Evolutionary conservation across 2,113 vertebrate species (phyloP).

Genomic region (Ochotona curzoniae): DNA sequence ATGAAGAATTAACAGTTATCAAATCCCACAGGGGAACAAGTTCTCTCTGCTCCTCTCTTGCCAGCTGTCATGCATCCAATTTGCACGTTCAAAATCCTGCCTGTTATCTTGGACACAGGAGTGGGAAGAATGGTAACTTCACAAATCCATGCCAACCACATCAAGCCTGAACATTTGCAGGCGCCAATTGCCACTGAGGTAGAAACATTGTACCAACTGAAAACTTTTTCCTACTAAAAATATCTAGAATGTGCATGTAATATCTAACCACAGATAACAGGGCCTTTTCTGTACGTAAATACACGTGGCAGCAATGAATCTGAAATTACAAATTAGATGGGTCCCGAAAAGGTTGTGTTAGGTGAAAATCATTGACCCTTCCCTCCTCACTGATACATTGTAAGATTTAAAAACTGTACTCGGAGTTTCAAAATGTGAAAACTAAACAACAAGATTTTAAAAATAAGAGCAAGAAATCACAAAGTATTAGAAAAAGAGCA

Average conservation of each 20-base stretch:
- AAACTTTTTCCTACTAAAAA: background rate
- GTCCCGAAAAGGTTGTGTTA: background rate
- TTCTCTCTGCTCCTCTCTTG: constrained; percentile 60
- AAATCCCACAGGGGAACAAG: constrained; percentile 81
- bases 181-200: background rate
- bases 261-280: background rate
- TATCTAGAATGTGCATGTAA: background rate
- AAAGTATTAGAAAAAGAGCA: background rate
- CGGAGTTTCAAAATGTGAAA: constrained; percentile 6
- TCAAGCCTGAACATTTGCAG: background rate
- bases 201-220: background rate
- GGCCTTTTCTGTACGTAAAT: background rate
- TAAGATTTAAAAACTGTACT: background rate
- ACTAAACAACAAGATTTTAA: background rate
- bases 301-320: background rate
- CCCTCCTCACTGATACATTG: background rate
- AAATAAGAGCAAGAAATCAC: background rate
- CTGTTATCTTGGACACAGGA: constrained; percentile 31
- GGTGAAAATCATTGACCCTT: constrained; percentile 29
- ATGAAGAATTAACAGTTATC: constrained; percentile 86
- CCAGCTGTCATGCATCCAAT: constrained; percentile 76
- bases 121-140: background rate
- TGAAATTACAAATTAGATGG: constrained; percentile 14
- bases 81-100: constrained; percentile 63
- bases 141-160: background rate